Evolutionary conservation across 1,140 invertebrate genomes (phyloP).

Genomic region (Trichonephila inaurata): DNA sequence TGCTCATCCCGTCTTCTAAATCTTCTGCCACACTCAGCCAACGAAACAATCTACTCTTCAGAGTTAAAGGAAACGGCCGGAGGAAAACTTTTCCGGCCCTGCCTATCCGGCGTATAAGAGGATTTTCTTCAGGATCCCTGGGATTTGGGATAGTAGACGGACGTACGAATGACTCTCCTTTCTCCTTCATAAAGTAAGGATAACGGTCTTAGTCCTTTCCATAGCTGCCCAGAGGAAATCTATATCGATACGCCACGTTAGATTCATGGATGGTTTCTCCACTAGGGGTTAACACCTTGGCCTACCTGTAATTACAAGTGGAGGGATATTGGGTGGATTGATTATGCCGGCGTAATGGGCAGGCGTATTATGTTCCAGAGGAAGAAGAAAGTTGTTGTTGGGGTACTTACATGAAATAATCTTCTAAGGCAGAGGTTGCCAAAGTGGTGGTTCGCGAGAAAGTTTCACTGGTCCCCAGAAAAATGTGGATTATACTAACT

Average conservation of each 20-base stretch:
- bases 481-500: too few relatives aligned
- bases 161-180: constrained; percentile 14
- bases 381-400: background rate
- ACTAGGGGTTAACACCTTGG: background rate
- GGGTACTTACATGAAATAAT: too few relatives aligned
- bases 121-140: constrained; percentile 54
- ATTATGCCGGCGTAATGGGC: background rate
- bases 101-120: constrained; percentile 51
- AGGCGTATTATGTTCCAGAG: background rate
- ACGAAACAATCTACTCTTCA: constrained; percentile 42
- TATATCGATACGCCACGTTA: constrained; percentile 20
- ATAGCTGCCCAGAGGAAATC: constrained; percentile 17
- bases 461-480: too few relatives aligned
- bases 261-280: background rate
- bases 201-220: constrained; percentile 40
- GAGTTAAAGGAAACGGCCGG: constrained; percentile 25
- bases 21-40: constrained; percentile 10
- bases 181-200: constrained; percentile 52
- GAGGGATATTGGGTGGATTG: background rate
- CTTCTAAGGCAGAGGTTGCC: too few relatives aligned
- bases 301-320: background rate
- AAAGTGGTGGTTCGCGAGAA: too few relatives aligned
- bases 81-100: constrained; percentile 42
- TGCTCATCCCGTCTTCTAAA: background rate
- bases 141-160: constrained; percentile 26